Base-by-base conservation (phyloP, 2,888 invertebrate genomes). In the Sepioteuthis lessoniana region DNA sequence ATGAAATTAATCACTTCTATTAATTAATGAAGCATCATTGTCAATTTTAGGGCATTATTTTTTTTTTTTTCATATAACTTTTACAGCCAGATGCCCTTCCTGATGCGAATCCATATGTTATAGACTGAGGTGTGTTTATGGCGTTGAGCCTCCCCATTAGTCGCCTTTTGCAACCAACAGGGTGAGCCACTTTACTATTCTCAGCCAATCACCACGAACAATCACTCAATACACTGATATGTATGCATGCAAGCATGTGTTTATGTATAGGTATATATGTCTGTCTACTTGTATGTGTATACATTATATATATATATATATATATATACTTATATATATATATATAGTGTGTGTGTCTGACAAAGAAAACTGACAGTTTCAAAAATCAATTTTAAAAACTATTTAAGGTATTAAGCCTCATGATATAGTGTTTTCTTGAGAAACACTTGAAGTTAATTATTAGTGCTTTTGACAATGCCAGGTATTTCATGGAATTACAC, bases 61-160 rank as follows among this genome's bases (percentile, higher is more conserved):
- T 76, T 55, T 55, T 55, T 55, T 55, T 55, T 76, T 76, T 35
- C 16, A 76, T 76, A 76, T 76, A 76, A 76, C 76, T 76, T 76
- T 76, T 76, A 76, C 76, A 76, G 76, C 76, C 76, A 76, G 76
- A 76, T 76, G 76, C 76, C 76, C 76, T 76, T n/a, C 76, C 76
- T n/a, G 76, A 76, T 76, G 76, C n/a, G 76, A 76, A 76, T 76
- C 76, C 76, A n/a, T 76, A 76, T 76, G n/a, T 76, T 76, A 76
- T 76, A 76, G 76, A 76, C 76, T 76, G 76, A 76, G n/a, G n/a
- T 76, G 76, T 76, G n/a, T 76, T n/a, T 76, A 76, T 76, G 76
- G n/a, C 76, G n/a, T n/a, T 76, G n/a, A 76, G n/a, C 76, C n/a
- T 76, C 76, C n/a, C 76, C 76, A n/a, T 76, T 76, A 76, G 76